phyloP scores from a whole-genome alignment of 2,797 vertebrate genomes.

The Buceros bicornis region DNA sequence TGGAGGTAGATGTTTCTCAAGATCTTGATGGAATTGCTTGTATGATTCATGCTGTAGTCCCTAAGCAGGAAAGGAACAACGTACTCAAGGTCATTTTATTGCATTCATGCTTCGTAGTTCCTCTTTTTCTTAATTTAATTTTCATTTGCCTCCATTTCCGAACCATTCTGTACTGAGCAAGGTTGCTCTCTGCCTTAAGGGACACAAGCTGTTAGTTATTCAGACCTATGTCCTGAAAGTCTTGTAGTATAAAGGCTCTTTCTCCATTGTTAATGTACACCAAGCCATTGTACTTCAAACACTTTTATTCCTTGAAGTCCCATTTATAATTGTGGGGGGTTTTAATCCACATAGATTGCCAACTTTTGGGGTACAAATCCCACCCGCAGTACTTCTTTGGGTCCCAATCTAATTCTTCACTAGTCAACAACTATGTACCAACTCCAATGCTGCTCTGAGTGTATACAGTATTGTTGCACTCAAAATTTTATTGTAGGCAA shows the following conservation, averaged over 20 bases:
- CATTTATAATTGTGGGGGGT: background rate
- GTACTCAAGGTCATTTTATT: background rate
- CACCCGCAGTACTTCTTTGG: background rate
- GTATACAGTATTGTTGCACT: background rate
- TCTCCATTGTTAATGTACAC: background rate
- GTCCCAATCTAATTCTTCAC: background rate
- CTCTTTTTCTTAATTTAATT: background rate
- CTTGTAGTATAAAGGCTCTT: background rate
- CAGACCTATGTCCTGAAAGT: background rate
- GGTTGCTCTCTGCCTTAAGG: rapidly evolving
- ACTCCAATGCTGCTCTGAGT: background rate
- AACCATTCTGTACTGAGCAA: background rate
- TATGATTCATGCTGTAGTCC: background rate
- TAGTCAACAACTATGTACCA: background rate
- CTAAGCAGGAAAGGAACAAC: background rate
- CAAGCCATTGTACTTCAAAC: background rate
- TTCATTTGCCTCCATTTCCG: background rate
- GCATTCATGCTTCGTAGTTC: background rate
- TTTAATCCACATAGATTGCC: background rate
- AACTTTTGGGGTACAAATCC: background rate
- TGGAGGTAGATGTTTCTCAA: background rate
- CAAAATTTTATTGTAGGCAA: background rate
- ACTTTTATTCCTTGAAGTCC: background rate
- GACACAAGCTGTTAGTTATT: background rate
- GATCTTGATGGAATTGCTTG: background rate